Base-by-base conservation (phyloP, 2,888 invertebrate species). In the Philonicus albiceps region DNA sequence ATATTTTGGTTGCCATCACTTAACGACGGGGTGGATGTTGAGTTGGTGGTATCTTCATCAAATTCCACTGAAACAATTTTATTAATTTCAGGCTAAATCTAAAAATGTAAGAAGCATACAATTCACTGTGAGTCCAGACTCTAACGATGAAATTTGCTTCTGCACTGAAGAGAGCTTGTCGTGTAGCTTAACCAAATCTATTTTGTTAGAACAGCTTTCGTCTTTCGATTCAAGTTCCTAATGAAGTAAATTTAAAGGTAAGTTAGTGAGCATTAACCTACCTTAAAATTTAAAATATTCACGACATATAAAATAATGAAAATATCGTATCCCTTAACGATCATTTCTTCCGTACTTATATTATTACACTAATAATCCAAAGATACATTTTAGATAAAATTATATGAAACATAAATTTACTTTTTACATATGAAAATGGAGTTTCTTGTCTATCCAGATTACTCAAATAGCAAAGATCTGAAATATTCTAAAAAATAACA, bases 1-100 rank as follows among this genome's bases (percentile, higher is more conserved):
- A 84, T 83, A 84, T 88, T 87, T 80, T 88, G 87, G 86, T 89
- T 89, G 64, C 89, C 89, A 81, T 89, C 89, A 81, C 87, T 88
- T 19, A 86, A 75, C 83, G 90, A 89, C 43, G 88, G 86, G 86
- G 88, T 85, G 80, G 88, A 89, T 8, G 86, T 86, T 55, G 88
- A 88, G 7, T 86, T 87, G 37, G 64, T 64, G 27, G 86, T 86
- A 78, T 88, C 87, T 53, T 86, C 85, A 3, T 86, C 86, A 19
- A 73, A 75, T 49, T 53, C 49, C n/a, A 22, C 22, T 75, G 3
- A 73, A 84, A 72, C 16, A 27, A 40, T 16, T 22, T 16, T 72
- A 72, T 11, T 37, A 64, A 72, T 34, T 64, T 34, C 16, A 37
- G n/a, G 5, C 6, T 0, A 11, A 76, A 31, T 55, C 75, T 13